Evolutionary conservation across 2,888 invertebrate species (phyloP).

Genomic region (Habrosyne pyritoides): DNA sequence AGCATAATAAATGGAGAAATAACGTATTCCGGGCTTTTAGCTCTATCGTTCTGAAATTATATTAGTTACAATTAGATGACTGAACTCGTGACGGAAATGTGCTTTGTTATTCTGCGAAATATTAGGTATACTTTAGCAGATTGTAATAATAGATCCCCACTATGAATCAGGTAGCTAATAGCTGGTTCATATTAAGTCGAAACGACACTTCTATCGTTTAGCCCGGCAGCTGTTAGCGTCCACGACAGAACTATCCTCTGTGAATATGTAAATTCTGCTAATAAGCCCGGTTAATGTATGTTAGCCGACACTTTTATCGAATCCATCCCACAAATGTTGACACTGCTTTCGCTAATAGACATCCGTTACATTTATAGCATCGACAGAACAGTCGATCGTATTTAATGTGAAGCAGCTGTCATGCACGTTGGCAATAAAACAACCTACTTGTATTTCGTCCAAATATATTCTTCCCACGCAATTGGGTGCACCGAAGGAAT

Average conservation of each 20-base stretch:
- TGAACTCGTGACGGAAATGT: too few species aligned
- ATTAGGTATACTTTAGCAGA: too few species aligned
- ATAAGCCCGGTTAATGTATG: not conserved
- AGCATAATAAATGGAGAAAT: constrained; percentile 85
- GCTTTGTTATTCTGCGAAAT: too few species aligned
- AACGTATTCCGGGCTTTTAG: constrained; percentile 80
- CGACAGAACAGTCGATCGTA: not conserved
- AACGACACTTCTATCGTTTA: not conserved
- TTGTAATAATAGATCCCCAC: too few species aligned
- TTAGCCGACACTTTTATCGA: not conserved
- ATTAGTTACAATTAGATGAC: constrained; percentile 1
- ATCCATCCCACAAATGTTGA: not conserved
- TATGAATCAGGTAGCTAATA: not conserved
- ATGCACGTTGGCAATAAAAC: not conserved
- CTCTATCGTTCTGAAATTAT: constrained; percentile 62
- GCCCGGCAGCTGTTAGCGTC: not conserved
- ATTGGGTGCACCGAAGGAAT: constrained; percentile 79
- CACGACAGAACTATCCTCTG: not conserved
- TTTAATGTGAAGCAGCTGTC: not conserved
- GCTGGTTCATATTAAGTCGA: not conserved
- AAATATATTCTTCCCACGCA: constrained; percentile 85
- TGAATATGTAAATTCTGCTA: not conserved
- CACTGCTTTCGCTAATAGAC: not conserved
- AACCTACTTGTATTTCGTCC: constrained; percentile 77
- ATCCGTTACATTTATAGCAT: not conserved